phyloP scores from a whole-genome alignment of 92 coral and sea anemone species.

The Phenganax stokvisi region DNA sequence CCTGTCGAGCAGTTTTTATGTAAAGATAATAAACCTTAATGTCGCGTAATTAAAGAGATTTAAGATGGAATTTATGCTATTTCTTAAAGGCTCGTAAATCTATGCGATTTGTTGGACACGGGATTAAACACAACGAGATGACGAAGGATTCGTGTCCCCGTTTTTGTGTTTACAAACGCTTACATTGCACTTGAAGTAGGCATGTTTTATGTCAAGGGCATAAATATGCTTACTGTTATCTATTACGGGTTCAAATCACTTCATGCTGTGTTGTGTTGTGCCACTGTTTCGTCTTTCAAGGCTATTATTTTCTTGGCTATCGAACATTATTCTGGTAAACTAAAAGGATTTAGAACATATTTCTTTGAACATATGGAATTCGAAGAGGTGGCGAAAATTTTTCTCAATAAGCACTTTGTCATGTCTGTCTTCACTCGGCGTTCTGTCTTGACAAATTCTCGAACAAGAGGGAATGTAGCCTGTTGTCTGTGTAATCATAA shows the following conservation, averaged over 20 bases:
- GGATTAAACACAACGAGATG: neutral
- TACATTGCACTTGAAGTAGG: conserved; percentile 9
- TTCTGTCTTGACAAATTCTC: neutral
- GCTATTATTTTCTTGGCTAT: conserved; percentile 2
- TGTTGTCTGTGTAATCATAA: neutral
- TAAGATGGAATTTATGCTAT: conserved; percentile 35
- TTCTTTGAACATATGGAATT: neutral
- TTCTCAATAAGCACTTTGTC: neutral
- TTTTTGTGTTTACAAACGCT: neutral
- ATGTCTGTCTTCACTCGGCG: conserved; percentile 6
- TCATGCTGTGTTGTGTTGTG: conserved; percentile 15
- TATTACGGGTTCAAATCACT: conserved; percentile 19
- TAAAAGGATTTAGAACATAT: neutral
- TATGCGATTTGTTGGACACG: conserved; percentile 1
- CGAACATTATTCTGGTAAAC: conserved; percentile 3
- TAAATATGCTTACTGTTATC: conserved; percentile 18
- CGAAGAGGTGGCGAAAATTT: too few relatives aligned
- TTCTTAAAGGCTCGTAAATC: conserved; percentile 10
- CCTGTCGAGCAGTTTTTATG: conserved; percentile 33
- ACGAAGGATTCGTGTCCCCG: neutral
- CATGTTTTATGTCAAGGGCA: conserved; percentile 16
- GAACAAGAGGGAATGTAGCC: neutral
- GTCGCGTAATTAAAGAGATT: conserved; percentile 38
- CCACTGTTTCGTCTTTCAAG: conserved; percentile 8
- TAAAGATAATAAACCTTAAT: conserved; percentile 41